These are phyloP conservation scores for Mobula birostris DNA, from an alignment of 2,113 vertebrate species.

Conservation along the genomic window DNA sequence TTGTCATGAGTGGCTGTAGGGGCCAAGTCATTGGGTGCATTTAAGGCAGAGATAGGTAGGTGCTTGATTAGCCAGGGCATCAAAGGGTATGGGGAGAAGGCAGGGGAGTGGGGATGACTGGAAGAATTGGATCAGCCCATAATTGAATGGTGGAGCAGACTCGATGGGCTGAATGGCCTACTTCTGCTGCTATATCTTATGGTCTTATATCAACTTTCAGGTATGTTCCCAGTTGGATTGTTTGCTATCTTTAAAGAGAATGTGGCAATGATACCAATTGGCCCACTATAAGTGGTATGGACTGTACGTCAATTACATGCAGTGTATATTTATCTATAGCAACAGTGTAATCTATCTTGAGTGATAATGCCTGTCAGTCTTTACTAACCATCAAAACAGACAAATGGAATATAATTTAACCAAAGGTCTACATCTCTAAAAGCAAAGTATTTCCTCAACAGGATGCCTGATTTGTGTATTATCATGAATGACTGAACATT, in stretches of 20 bases:
- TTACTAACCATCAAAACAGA: neutral
- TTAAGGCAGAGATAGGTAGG: no score
- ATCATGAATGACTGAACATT: neutral
- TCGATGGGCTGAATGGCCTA: no score
- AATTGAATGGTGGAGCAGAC: no score
- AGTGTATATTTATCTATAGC: neutral
- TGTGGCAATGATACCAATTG: neutral
- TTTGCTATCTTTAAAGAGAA: neutral
- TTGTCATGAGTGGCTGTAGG: no score
- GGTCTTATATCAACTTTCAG: neutral
- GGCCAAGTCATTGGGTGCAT: no score
- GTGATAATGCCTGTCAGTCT: neutral
- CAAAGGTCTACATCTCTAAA: neutral
- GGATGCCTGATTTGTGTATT: neutral
- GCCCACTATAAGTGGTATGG: neutral
- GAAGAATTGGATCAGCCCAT: no score
- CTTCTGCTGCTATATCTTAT: no score
- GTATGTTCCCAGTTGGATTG: neutral
- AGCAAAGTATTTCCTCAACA: neutral
- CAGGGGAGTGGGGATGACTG: no score
- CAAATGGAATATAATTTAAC: neutral
- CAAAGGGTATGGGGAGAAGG: no score
- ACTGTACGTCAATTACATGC: neutral
- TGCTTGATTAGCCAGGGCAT: no score
- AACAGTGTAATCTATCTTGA: neutral